phyloP scores from a whole-genome alignment of 2,888 invertebrate species.

The Sisyra nigra region DNA sequence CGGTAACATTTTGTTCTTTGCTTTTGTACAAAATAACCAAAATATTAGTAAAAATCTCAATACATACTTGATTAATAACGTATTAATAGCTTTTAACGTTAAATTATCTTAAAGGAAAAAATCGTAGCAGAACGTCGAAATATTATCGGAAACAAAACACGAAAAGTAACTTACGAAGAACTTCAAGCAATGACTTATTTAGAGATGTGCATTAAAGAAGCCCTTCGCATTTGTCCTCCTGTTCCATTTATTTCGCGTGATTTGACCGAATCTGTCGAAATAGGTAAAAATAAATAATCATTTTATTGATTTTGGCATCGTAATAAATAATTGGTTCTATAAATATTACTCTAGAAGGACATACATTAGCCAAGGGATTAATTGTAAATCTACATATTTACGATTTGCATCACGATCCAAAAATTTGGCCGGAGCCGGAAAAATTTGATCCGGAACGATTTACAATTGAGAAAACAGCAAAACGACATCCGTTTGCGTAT shows the following conservation, averaged over 20 bases:
- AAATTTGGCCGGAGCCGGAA: constrained; percentile 5
- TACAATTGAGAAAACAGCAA: not conserved
- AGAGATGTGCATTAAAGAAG: constrained; percentile 7
- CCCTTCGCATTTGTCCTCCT: constrained; percentile 1
- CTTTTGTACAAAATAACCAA: too few species aligned
- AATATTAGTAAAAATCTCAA: too few species aligned
- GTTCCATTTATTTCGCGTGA: constrained; percentile 4
- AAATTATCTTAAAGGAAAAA: too few species aligned
- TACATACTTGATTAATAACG: too few species aligned
- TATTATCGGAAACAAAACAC: not conserved
- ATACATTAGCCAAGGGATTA: constrained; percentile 14
- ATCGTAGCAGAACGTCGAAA: constrained; percentile 6
- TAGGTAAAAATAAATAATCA: not conserved
- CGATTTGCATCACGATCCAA: constrained; percentile 7
- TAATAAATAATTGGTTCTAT: not conserved
- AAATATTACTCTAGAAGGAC: constrained; percentile 3
- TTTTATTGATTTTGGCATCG: not conserved
- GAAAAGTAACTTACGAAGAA: not conserved
- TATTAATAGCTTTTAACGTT: too few species aligned
- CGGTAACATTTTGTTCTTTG: too few species aligned
- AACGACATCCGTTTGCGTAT: constrained; percentile 6
- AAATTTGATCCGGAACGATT: constrained; percentile 8
- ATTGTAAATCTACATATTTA: constrained; percentile 1
- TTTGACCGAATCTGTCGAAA: not conserved
- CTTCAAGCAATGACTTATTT: not conserved